A percentile compares a stretch with the other conserved stretches of the same genome.
Evolutionary conservation across 1,140 invertebrate species (phyloP).

Genomic region (Euschistus heros): DNA sequence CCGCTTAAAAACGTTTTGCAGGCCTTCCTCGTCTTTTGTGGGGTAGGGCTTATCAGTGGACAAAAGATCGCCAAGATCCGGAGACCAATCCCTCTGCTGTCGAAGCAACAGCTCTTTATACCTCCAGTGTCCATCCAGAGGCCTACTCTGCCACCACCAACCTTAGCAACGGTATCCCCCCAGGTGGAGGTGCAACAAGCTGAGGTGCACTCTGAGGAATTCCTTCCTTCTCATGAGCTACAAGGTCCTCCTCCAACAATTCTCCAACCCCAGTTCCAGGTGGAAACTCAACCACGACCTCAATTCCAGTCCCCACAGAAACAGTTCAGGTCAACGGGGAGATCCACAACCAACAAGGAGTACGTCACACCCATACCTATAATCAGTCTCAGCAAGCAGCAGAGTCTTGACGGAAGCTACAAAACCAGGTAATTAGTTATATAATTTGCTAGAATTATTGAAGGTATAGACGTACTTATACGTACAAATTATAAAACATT

Average conservation of each 20-base stretch:
- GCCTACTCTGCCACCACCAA: not conserved
- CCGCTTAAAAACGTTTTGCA: too few relatives aligned
- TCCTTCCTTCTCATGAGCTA: not conserved
- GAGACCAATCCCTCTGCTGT: too few relatives aligned
- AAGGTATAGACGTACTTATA: too few relatives aligned
- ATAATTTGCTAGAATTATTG: too few relatives aligned
- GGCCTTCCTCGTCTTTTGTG: too few relatives aligned
- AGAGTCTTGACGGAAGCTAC: conserved; percentile 29
- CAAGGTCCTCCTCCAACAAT: not conserved
- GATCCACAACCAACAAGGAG: not conserved
- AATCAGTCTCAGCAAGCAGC: conserved; percentile 28
- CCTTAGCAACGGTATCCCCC: not conserved
- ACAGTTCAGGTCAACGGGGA: conserved; percentile 6
- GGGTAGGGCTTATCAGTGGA: too few relatives aligned
- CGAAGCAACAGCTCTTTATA: too few relatives aligned
- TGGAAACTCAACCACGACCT: not conserved
- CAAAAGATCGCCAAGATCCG: too few relatives aligned
- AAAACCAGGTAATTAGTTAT: conserved; percentile 26
- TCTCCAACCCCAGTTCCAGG: not conserved
- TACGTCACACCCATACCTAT: conserved; percentile 26
- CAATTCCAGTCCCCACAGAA: conserved; percentile 4
- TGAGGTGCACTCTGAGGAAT: conserved; percentile 1
- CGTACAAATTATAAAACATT: too few relatives aligned
- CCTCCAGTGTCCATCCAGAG: not conserved
- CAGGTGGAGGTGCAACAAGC: conserved; percentile 3